Conservation (phyloP, 2,113 vertebrate species). For the Gulo gulo region DNA sequence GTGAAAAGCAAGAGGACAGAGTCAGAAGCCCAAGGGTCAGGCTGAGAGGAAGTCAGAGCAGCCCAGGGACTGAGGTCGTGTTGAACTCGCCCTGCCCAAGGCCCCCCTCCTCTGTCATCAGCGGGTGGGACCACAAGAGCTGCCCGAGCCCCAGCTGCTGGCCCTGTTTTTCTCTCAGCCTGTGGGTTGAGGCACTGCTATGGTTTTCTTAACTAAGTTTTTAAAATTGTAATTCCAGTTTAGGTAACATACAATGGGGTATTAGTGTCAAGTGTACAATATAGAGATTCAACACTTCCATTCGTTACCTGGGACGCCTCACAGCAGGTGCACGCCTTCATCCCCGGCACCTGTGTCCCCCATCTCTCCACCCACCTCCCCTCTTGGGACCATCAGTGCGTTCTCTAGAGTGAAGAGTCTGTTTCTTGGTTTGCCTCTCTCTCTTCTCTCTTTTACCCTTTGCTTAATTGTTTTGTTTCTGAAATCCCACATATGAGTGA, state of each 20-base stretch:
- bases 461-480: background rate
- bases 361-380: background rate
- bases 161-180: background rate
- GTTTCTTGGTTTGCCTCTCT: background rate
- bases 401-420: background rate
- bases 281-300: background rate
- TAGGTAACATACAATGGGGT: background rate
- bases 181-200: background rate
- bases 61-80: rapidly evolving
- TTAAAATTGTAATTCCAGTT: background rate
- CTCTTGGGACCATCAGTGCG: background rate
- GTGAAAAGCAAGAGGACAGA: background rate
- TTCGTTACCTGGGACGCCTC: background rate
- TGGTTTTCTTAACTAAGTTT: background rate
- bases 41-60: too few relatives aligned
- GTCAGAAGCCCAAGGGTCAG: background rate
- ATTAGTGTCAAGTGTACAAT: background rate
- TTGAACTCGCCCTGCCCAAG: rapidly evolving
- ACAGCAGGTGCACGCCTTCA: background rate
- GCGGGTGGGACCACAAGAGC: background rate
- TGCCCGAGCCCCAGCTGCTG: background rate
- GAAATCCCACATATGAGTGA: background rate
- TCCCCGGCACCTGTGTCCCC: background rate
- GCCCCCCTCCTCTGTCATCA: background rate
- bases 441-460: background rate